Evolutionary conservation across 2,888 invertebrate species (phyloP).

Genomic region (Tenthredo mesomela): DNA sequence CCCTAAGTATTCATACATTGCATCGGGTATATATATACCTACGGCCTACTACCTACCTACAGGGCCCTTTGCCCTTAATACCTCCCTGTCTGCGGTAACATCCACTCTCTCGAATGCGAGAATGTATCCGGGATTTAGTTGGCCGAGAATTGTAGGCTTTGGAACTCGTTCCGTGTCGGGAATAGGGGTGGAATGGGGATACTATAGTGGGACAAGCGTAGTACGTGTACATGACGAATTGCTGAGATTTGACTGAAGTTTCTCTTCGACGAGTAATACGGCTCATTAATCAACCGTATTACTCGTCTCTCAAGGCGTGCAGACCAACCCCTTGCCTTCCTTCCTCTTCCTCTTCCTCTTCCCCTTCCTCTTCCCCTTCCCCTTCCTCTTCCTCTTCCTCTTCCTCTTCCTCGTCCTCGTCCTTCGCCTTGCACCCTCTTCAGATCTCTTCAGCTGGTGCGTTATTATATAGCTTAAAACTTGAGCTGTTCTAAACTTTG

Average conservation of each 20-base stretch:
- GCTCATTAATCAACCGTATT: slow-evolving; percentile 60
- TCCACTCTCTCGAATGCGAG: not conserved
- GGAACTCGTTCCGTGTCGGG: slow-evolving; percentile 14
- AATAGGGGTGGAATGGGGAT: not conserved
- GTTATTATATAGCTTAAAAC: slow-evolving; percentile 46
- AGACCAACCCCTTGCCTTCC: slow-evolving; percentile 1
- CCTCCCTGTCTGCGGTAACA: not conserved
- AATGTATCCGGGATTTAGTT: slow-evolving; percentile 24
- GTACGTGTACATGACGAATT: slow-evolving; percentile 54
- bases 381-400: slow-evolving; percentile 26
- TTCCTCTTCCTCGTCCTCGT: slow-evolving; percentile 18
- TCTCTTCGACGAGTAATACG: slow-evolving; percentile 53
- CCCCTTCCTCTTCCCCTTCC: not conserved
- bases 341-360: too few relatives aligned
- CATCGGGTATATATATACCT: not conserved
- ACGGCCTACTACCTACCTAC: too few relatives aligned
- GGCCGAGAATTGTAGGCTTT: slow-evolving; percentile 4
- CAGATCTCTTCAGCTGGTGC: slow-evolving; percentile 38
- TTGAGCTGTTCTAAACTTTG: slow-evolving; percentile 55
- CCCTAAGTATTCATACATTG: slow-evolving; percentile 29
- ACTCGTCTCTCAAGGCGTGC: slow-evolving; percentile 46
- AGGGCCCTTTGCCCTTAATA: not conserved
- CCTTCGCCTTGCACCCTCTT: not conserved
- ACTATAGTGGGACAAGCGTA: not conserved
- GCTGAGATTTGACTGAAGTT: slow-evolving; percentile 52